phyloP scores from a whole-genome alignment of 2,888 invertebrate genomes.

The Spisula subtruncata region DNA sequence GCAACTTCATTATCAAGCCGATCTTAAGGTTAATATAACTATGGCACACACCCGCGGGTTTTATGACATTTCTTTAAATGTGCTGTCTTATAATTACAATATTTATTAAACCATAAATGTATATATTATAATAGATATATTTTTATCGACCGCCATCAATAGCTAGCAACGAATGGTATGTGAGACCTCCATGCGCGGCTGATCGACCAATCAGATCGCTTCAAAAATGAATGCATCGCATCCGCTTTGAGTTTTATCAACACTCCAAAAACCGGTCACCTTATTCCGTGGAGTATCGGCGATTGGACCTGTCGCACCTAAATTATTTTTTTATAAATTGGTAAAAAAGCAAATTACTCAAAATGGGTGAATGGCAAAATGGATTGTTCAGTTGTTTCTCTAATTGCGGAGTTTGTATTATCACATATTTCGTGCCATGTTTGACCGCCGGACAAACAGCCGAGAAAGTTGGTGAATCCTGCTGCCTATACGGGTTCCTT shows the following conservation, averaged over 20 bases:
- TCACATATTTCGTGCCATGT: constrained; percentile 79
- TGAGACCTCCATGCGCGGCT: constrained; percentile 12
- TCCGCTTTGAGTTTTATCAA: background rate
- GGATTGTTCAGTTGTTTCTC: constrained; percentile 78
- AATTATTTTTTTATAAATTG: background rate
- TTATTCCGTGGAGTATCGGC: background rate
- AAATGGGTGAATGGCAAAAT: constrained; percentile 77
- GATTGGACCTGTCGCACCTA: background rate
- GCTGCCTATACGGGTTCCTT: constrained; percentile 72
- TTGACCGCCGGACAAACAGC: constrained; percentile 79
- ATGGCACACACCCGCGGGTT: too few relatives aligned
- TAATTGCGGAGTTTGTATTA: constrained; percentile 76
- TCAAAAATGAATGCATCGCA: background rate
- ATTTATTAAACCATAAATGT: too few relatives aligned
- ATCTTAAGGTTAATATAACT: too few relatives aligned
- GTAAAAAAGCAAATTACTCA: constrained; percentile 23
- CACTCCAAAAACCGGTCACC: background rate
- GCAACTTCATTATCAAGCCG: too few relatives aligned
- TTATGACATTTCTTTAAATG: too few relatives aligned
- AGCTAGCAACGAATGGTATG: background rate
- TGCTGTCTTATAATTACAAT: too few relatives aligned
- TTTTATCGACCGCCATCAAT: background rate
- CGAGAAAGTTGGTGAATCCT: constrained; percentile 77
- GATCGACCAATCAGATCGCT: constrained; percentile 36
- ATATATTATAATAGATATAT: too few relatives aligned